Base-by-base conservation (phyloP, 1,140 invertebrate species). In the Amphibalanus amphitrite region DNA sequence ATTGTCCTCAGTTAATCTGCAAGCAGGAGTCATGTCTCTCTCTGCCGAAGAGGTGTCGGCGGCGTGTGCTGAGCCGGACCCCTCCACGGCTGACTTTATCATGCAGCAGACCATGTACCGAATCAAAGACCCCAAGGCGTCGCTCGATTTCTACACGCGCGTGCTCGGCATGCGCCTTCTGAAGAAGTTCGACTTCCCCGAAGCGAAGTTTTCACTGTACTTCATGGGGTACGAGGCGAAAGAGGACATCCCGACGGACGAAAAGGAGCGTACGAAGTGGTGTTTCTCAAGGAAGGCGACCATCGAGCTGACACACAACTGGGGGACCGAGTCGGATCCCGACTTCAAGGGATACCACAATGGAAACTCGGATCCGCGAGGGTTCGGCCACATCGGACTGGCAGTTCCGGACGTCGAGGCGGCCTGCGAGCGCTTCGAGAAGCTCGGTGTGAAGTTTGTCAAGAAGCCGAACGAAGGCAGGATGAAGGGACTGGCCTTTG, bases 21-120 rank as follows among this genome's bases (percentile, higher is more conserved):
- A n/a, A n/a, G n/a, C n/a, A n/a, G n/a, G n/a, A n/a, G n/a, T 33
- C 28, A 70, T 64, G 65, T 59, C 47, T 0, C 67, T 74, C 23
- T 29, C 85, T 28, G 83, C 87, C 76, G 84, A 85, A 73, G 87
- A 90, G 80, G 85, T 85, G 64, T 82, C 84, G 69, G 81, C 85
- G 75, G 79, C 88, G 67, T 90, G 88, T 78, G 80, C 84, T 72
- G 82, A 84, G 71, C 82, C 84, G 67, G 83, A 86, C 78, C 78
- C 82, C 29, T 79, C 82, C 13, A 90, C 88, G 26, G 87, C 87
- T 80, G 87, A 92, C 70, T 96, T 91, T 78, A 85, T 96, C 72
- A 90, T 97, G 79, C 93, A 96, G 83, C 93, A 97, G 85, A 96
- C 93, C 15, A 97, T 97, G 94, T 91, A 90, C 77, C 85, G 93